Evolutionary conservation across 2,113 vertebrate species (phyloP), one percentile per base, ranked within the genome.

Genomic region (Notarius lentiginosus): DNA sequence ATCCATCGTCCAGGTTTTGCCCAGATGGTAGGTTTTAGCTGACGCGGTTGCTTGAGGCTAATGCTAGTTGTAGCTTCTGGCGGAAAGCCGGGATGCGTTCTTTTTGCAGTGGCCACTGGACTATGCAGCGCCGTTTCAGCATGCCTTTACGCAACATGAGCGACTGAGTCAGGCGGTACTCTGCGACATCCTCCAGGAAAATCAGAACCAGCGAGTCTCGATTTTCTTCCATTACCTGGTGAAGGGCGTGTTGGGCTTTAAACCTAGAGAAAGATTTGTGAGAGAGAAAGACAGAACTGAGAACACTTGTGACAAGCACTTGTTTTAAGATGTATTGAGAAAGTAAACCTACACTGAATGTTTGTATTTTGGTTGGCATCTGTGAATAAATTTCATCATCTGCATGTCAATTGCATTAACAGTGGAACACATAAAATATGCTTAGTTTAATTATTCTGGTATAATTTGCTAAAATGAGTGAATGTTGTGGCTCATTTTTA

Each of bases 141-240:
- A 99, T 99, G 88, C 96, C 97, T 93, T 97, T 96, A 91, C 97
- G 95, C 49, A 99, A 93, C 63, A 94, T 95, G 89, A 99, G 96
- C 1, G 95, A 93, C 0, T 93, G 95, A 66, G 96, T 96, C 77
- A 99, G 87, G 89, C 93, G 97, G 91, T 97, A 96, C 92, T 99
- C 98, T 6, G 96, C 95, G 56, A 99, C 96, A 15, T 98, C 95
- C 58, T 98, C 94, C 79, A 98, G 94, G 91, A 99, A 97, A 81
- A 99, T 94, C 92, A 99, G 72, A 76, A 99, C 94, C 89, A 99
- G 96, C 0, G 97, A 97, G 91, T 99, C 96, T 11, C 96, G 94
- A 90, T 96, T 99, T 91, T 96, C 95, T 92, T 98, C 97, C 82
- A 99, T 94, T 85, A 97, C 96, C 95, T 98, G 97, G 86, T 97